phyloP scores from a whole-genome alignment of 2,888 invertebrate species.

The Calliphora vomitoria region DNA sequence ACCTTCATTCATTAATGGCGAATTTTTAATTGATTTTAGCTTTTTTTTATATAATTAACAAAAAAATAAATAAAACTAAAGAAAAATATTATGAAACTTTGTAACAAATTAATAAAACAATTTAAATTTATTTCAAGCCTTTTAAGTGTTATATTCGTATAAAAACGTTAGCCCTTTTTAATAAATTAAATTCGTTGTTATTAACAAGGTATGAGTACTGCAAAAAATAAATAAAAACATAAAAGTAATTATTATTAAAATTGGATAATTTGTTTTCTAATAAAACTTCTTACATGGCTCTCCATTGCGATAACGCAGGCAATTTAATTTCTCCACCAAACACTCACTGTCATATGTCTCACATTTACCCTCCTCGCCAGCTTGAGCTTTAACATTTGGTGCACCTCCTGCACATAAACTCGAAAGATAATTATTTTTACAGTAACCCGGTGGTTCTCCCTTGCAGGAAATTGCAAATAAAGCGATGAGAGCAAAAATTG shows the following conservation, averaged over 20 bases:
- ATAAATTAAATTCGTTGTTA: too few relatives aligned
- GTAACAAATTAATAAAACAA: too few relatives aligned
- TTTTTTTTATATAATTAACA: background rate
- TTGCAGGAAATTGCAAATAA: background rate
- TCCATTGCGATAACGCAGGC: conserved; percentile 44
- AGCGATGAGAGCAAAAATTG: conserved; percentile 29
- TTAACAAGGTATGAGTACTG: background rate
- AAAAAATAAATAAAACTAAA: too few relatives aligned
- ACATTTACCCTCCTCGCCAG: conserved; percentile 32
- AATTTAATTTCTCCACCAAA: conserved; percentile 58
- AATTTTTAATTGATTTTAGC: background rate
- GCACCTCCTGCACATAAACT: conserved; percentile 48
- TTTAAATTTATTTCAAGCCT: too few relatives aligned
- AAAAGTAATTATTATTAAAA: background rate
- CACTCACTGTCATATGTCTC: conserved; percentile 55
- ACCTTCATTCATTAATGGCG: background rate
- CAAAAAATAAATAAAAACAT: background rate
- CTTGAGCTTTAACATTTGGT: conserved; percentile 34
- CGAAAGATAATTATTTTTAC: conserved; percentile 18
- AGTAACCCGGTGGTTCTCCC: conserved; percentile 40
- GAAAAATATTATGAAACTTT: too few relatives aligned
- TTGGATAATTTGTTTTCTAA: too few relatives aligned
- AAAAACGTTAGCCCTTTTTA: too few relatives aligned
- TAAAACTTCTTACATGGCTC: conserved; percentile 47
- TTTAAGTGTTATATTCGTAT: too few relatives aligned